Evolutionary conservation across 2,888 invertebrate species (phyloP), one percentile per base, ranked within the genome.

Genomic region (Synanthedon vespiformis): DNA sequence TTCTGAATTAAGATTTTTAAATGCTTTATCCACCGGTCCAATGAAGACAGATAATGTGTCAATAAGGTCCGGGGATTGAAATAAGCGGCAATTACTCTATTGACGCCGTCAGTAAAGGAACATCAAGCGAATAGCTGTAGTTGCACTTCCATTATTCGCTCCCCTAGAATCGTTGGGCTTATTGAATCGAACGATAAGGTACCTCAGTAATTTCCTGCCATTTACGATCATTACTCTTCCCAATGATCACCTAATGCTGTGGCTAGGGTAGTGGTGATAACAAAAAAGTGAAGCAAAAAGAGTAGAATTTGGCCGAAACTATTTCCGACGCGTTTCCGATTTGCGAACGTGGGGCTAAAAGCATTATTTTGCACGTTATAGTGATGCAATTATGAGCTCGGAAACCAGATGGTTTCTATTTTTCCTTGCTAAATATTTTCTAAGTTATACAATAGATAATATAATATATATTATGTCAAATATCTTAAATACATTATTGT

Each of bases 121-220:
- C 69, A 74, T 63, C 65, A 73, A 69, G 68, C 65, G 68, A 65
- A 66, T 65, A 57, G 69, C 73, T 68, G 72, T 70, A 73, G 79
- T 72, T 84, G 86, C 85, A 84, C 74, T 84, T 84, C 82, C 80
- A 86, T 85, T 86, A 83, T 85, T 72, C 72, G 66, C 77, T 72
- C 77, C 79, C 71, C 69, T 65, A 61, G 65, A 68, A 66, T 71
- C 72, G 73, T 75, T 68, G 73, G 74, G 74, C 78, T 85, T 83
- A 87, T 87, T 87, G 85, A 87, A 86, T 85, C 72, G 73, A 61
- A 75, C 79, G 85, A 85, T 86, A 86, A 87, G 86, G 82, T 78
- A 76, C 72, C 77, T 64, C 78, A 63, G 86, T 86, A 81, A 86
- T 86, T 86, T 82, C 83, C 82, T 74, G 77, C 77, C 81, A 86